Conservation (phyloP, 2,797 vertebrate genomes). For the Lagodon rhomboides region DNA sequence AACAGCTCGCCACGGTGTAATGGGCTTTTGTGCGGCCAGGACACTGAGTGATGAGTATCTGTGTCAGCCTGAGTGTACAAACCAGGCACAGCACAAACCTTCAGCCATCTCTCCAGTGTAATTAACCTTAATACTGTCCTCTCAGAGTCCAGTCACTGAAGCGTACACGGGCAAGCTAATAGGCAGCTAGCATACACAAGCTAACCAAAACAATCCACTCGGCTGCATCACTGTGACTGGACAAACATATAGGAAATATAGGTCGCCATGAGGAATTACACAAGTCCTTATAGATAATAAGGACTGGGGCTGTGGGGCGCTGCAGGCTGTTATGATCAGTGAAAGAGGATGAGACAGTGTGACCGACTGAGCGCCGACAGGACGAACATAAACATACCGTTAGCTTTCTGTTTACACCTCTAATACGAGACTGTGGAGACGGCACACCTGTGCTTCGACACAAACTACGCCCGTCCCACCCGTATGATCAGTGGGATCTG, state of each 20-base stretch:
- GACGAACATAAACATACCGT: constrained; percentile 16
- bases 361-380: constrained; percentile 5
- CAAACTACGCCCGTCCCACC: background rate
- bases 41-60: constrained; percentile 32
- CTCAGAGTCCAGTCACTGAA: background rate
- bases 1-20: no score
- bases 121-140: background rate
- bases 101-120: background rate
- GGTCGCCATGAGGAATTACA: background rate
- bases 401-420: background rate
- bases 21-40: background rate
- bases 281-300: background rate
- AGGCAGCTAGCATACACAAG: constrained; percentile 36
- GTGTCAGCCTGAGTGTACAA: constrained; percentile 68
- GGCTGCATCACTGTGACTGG: background rate
- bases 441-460: constrained; percentile 9
- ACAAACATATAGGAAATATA: background rate
- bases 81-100: constrained; percentile 5
- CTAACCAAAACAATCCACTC: constrained; percentile 14
- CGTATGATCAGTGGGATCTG: constrained; percentile 2
- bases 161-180: constrained; percentile 11
- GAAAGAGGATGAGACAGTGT: background rate
- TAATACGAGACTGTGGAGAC: background rate
- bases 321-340: constrained; percentile 8
- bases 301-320: background rate